Base-by-base conservation (phyloP, 2,113 vertebrate species). In the Melanerpes aurifrons region DNA sequence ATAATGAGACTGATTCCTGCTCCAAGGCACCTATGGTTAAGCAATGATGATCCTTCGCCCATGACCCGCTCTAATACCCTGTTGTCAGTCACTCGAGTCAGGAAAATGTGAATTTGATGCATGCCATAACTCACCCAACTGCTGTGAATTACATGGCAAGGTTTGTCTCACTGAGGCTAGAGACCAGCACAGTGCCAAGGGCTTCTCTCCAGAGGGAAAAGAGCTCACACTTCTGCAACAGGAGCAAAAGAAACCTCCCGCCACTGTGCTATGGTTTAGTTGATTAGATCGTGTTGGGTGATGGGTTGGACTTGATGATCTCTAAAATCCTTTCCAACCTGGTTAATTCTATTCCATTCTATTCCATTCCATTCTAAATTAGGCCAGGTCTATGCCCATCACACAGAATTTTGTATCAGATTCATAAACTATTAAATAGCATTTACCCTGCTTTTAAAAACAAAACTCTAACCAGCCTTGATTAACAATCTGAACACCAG, bases 161-260 rank as follows among this genome's bases (percentile, higher is more conserved):
- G 88, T 8, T 75, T 78, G 70, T 69, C 90, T 78, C 62, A 10
- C n/a, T 21, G 14, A 40, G 67, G 58, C 54, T 2, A 24, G 67
- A 88, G 67, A 88, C 70, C 50, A 78, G 62, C 29, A 54, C 28
- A 93, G 59, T 15, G 58, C 87, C 82, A 82, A 66, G 50, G 29
- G 83, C 83, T 71, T 68, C 86, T 66, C 73, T 62, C 67, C 32
- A 50, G 53, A 58, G 43, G 40, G 12, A 80, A 71, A 31, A 80
- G 68, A 71, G 45, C 71, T 86, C 54, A 68, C 56, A 6, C 78
- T 40, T 92, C 35, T 35, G 56, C 28, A 83, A 18, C 2, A 1
- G 37, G 35, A n/a, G 25, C 43, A 89, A 79, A 88, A 84, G 31
- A 84, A 92, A 92, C 31, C 66, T 87, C 86, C 89, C 74, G 71